phyloP scores from a whole-genome alignment of 53 echinoderm and acorn worm genomes.

The Crossaster papposus region DNA sequence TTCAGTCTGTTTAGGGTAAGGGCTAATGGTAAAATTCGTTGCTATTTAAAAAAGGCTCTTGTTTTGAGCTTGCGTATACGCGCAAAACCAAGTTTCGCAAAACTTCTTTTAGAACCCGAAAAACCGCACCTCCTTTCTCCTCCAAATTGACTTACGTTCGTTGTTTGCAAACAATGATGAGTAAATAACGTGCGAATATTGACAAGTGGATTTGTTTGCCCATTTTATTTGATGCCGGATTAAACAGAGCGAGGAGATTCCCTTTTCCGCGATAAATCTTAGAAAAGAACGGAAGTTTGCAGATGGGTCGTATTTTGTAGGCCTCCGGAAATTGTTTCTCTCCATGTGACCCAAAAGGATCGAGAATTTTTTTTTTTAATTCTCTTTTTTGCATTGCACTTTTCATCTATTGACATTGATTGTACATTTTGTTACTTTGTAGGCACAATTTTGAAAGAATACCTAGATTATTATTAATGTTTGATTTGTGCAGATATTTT shows the following conservation, averaged over 20 bases:
- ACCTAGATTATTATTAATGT: too few species aligned
- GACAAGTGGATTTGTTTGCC: slow-evolving; percentile 24
- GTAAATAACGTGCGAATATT: background rate
- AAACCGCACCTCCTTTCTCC: background rate
- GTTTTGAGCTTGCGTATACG: background rate
- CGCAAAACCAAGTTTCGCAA: background rate
- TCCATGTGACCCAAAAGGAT: too few species aligned
- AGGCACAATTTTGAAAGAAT: too few species aligned
- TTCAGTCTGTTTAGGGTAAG: too few species aligned
- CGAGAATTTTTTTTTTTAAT: too few species aligned
- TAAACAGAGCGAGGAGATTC: background rate
- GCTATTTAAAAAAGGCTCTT: too few species aligned
- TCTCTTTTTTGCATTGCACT: too few species aligned
- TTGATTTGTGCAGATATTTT: too few species aligned
- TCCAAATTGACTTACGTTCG: background rate
- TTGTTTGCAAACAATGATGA: background rate
- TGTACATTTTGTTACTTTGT: too few species aligned
- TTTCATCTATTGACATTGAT: too few species aligned
- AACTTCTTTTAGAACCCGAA: background rate
- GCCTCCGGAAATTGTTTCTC: too few species aligned
- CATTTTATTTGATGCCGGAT: background rate
- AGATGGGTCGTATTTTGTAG: background rate
- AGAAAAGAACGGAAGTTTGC: slow-evolving; percentile 1
- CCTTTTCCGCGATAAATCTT: background rate
- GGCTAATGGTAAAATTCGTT: too few species aligned